Conservation (phyloP, 2,888 invertebrate species). For the Habroteleia sp. region DNA sequence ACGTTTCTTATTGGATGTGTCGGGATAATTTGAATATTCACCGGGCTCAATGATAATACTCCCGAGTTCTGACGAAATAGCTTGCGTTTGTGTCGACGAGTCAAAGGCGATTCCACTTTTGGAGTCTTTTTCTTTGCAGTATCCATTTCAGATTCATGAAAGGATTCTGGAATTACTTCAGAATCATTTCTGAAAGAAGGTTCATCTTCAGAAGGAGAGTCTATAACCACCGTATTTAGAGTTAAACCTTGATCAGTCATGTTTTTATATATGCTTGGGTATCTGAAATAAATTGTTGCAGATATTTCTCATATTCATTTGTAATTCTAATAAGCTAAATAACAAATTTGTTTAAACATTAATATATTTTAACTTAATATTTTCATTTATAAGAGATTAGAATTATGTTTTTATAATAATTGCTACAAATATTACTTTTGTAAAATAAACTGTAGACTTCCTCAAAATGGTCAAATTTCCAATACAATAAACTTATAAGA, state of each 20-base stretch:
- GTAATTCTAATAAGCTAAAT: background rate
- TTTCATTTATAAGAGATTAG: too few relatives aligned
- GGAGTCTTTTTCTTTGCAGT: slow-evolving; percentile 8
- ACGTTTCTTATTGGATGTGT: background rate
- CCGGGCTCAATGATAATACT: slow-evolving; percentile 40
- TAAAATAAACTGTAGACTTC: too few relatives aligned
- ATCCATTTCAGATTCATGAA: slow-evolving; percentile 50
- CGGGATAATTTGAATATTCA: background rate
- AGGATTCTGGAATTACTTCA: slow-evolving; percentile 64
- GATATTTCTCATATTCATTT: background rate
- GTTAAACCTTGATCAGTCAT: slow-evolving; percentile 39
- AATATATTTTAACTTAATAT: background rate
- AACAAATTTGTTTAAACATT: background rate
- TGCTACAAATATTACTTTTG: too few relatives aligned
- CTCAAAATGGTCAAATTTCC: too few relatives aligned
- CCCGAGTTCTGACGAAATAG: slow-evolving; percentile 44
- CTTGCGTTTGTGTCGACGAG: slow-evolving; percentile 2
- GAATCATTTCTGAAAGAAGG: slow-evolving; percentile 18
- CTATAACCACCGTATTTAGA: slow-evolving; percentile 57
- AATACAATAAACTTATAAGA: too few relatives aligned
- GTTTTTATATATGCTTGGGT: slow-evolving; percentile 38
- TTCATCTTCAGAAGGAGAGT: slow-evolving; percentile 58
- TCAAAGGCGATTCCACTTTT: background rate
- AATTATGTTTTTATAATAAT: too few relatives aligned
- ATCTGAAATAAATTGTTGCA: slow-evolving; percentile 44